Evolutionary conservation across 2,797 vertebrate genomes (phyloP), one percentile per base, ranked within the genome.

Genomic region (Sarcoramphus papa): DNA sequence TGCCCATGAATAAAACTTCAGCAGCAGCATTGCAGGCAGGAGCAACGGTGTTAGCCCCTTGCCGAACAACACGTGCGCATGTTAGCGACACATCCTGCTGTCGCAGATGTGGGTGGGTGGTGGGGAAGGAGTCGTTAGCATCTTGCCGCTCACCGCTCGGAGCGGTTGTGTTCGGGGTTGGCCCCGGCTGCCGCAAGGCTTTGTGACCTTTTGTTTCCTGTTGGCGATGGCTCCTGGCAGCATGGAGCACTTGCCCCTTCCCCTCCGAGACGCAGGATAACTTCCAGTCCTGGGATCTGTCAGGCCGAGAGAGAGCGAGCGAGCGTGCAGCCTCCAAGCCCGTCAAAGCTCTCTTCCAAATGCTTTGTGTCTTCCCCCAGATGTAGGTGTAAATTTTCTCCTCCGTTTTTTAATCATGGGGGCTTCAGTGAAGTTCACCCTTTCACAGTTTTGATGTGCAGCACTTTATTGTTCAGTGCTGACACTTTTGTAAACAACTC

Each of bases 401-500:
- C 94, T 75, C 60, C 78, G 86, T n/a, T 78, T 90, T 88, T 87
- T 87, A 97, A 96, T 90, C 92, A 57, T 1, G 67, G 90, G 82
- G 76, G 70, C 77, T 84, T 50, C 25, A 19, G 37, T 31, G 88
- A 65, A 93, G 84, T 85, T 90, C 72, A 69, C 90, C 92, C 83
- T 92, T 91, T 78, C 70, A 35, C 72, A 5, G 84, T 95, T 97
- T 94, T 96, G 96, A 97, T 81, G 87, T 89, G 93, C 62, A 17
- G 96, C 76, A 41, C 95, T 97, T 97, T 97, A 87, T 91, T 92
- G 97, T 97, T 96, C 83, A 41, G 67, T n/a, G 89, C 97, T 96
- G 98, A 97, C 97, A 91, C 95, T 97, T 94, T 14, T 79, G 94
- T 97, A 97, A 97, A 97, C 97, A 98, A 94, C 97, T 98, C 97